Percentiles rank a stretch among this genome's conserved stretches.
Evolutionary conservation across 2,797 vertebrate species (phyloP).

Genomic region (Coranthus polyacanthus): DNA sequence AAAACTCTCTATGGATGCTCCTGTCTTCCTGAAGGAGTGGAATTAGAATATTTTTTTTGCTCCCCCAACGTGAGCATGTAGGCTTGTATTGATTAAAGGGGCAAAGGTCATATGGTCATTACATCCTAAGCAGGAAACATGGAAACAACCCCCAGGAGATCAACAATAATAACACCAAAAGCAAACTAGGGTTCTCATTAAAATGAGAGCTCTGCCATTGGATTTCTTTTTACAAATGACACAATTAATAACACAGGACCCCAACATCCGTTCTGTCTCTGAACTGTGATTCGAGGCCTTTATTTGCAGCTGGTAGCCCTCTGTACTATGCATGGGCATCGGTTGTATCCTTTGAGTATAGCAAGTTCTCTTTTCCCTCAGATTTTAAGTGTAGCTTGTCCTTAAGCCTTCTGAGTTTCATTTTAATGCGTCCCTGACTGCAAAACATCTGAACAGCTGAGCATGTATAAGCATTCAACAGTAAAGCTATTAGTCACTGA

Average conservation of each 20-base stretch:
- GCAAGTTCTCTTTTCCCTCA: neutral
- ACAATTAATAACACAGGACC: conserved; percentile 22
- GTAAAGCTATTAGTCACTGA: conserved; percentile 45
- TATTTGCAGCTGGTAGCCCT: conserved; percentile 7
- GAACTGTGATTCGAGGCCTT: neutral
- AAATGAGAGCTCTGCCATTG: conserved; percentile 16
- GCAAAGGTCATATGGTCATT: conserved; percentile 43
- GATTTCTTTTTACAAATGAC: conserved; percentile 34
- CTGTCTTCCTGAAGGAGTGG: neutral
- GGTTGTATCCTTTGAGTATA: neutral
- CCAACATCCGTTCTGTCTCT: neutral
- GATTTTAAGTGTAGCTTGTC: neutral
- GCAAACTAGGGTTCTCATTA: conserved; percentile 27
- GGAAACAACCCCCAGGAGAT: conserved; percentile 40
- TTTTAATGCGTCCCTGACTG: conserved; percentile 10
- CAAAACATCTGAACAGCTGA: conserved; percentile 21
- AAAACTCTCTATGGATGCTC: too few relatives aligned
- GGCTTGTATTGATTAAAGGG: conserved; percentile 46
- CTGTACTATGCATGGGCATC: neutral
- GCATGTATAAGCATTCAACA: conserved; percentile 6
- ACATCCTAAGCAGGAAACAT: conserved; percentile 23
- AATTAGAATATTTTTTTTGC: conserved; percentile 6
- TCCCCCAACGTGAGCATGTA: conserved; percentile 3
- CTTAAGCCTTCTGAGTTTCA: conserved; percentile 8
- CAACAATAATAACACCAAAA: conserved; percentile 22